Percentiles rank a stretch among this genome's conserved stretches.
Evolutionary conservation across 2,113 vertebrate genomes (phyloP).

Genomic region (Phyllostomus discolor): DNA sequence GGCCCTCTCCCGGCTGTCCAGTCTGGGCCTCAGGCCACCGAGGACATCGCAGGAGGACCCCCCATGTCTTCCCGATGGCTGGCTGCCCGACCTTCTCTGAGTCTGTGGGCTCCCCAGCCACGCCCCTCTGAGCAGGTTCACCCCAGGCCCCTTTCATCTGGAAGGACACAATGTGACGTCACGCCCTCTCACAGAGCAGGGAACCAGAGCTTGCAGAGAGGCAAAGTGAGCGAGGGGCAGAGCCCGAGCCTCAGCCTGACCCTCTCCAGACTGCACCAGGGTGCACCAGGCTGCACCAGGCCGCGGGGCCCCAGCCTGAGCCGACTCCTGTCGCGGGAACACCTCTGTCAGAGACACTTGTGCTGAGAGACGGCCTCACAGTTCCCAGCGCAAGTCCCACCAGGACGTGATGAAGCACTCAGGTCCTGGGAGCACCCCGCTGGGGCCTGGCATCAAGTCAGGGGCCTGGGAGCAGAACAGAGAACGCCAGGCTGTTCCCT

Average conservation of each 20-base stretch:
- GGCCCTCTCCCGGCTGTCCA: background rate
- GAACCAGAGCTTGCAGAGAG: too few species aligned
- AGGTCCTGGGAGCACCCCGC: background rate
- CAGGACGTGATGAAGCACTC: background rate
- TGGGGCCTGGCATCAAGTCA: background rate
- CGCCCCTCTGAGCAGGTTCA: background rate
- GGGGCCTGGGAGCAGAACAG: background rate
- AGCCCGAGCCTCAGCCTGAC: too few species aligned
- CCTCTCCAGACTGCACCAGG: fast-evolving
- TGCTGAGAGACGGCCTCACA: background rate
- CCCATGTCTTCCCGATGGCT: background rate
- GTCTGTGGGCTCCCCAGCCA: background rate
- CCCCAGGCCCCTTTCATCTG: background rate
- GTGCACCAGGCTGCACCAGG: too few species aligned
- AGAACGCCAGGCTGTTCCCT: background rate
- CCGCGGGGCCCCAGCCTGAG: background rate
- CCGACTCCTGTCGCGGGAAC: background rate
- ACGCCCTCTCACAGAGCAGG: background rate
- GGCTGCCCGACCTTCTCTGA: background rate
- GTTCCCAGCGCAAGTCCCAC: background rate
- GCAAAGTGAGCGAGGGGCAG: background rate
- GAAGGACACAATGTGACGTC: background rate
- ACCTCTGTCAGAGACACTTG: too few species aligned
- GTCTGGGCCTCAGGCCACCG: background rate
- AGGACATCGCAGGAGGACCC: background rate